Conservation (phyloP, 2,113 vertebrate species). For the Archocentrus centrarchus region DNA sequence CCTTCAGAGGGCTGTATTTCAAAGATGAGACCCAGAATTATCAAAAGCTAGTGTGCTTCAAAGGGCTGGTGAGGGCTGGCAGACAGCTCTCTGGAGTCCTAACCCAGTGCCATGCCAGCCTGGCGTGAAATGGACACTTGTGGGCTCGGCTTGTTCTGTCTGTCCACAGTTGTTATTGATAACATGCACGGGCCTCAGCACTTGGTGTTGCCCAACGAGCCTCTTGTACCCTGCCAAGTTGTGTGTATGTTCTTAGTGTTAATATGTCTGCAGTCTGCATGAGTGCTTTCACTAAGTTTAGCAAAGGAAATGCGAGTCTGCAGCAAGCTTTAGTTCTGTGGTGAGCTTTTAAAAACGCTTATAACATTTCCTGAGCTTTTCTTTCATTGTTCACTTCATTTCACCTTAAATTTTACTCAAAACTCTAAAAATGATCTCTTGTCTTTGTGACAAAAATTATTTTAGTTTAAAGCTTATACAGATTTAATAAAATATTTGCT, state of each 20-base stretch:
- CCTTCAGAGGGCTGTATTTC: constrained; percentile 56
- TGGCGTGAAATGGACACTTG: constrained; percentile 75
- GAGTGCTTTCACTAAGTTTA: neutral
- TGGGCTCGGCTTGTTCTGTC: constrained; percentile 62
- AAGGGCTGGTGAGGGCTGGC: constrained; percentile 46
- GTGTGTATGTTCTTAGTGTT: constrained; percentile 50
- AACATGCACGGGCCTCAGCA: constrained; percentile 61
- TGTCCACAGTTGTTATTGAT: constrained; percentile 79
- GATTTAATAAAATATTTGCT: neutral
- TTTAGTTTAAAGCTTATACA: neutral
- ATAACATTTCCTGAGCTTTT: neutral
- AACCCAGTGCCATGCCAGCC: constrained; percentile 63
- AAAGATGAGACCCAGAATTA: constrained; percentile 69
- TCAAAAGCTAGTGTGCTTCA: constrained; percentile 53
- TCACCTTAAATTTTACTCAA: neutral
- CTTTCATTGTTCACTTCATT: neutral
- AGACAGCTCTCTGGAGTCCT: constrained; percentile 55
- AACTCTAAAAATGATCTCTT: neutral
- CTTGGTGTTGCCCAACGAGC: constrained; percentile 61
- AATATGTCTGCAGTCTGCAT: constrained; percentile 36
- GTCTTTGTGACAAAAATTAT: neutral
- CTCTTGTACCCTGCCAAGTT: constrained; percentile 63
- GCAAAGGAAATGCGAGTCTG: neutral
- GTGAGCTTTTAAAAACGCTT: neutral
- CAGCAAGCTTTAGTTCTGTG: constrained; percentile 3